Percentiles rank a stretch among this genome's conserved stretches.
Evolutionary conservation across 2,888 invertebrate species (phyloP).

Genomic region (Lasioglossum leucozonium): DNA sequence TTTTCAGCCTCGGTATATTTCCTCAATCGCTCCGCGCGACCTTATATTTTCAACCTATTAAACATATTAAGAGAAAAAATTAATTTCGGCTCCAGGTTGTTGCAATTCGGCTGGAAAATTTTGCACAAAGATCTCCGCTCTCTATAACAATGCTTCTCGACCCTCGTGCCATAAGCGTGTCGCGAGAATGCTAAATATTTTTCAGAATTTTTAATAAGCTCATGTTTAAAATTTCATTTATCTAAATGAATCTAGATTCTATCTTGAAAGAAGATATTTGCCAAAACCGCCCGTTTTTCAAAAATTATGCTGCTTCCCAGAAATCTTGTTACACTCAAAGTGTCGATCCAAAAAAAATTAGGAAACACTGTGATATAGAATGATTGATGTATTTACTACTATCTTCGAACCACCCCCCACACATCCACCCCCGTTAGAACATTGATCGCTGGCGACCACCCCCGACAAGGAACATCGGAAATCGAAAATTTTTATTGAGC

Average conservation of each 20-base stretch:
- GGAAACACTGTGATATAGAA: neutral
- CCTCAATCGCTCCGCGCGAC: neutral
- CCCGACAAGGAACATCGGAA: neutral
- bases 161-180: neutral
- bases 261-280: neutral
- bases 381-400: neutral
- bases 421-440: neutral
- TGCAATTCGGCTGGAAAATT: too few species aligned
- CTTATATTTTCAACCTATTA: too few species aligned
- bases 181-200: neutral
- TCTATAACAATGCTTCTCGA: neutral
- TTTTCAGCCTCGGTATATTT: neutral
- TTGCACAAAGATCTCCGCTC: too few species aligned
- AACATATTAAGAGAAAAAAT: too few species aligned
- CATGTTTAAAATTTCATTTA: neutral
- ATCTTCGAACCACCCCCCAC: neutral
- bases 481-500: conserved; percentile 8
- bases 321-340: neutral
- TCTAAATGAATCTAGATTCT: neutral
- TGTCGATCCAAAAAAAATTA: neutral
- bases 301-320: neutral
- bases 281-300: neutral
- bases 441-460: neutral
- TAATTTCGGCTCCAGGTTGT: too few species aligned
- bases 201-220: neutral